phyloP scores from a whole-genome alignment of 2,113 vertebrate species.

The Nycticebus coucang region DNA sequence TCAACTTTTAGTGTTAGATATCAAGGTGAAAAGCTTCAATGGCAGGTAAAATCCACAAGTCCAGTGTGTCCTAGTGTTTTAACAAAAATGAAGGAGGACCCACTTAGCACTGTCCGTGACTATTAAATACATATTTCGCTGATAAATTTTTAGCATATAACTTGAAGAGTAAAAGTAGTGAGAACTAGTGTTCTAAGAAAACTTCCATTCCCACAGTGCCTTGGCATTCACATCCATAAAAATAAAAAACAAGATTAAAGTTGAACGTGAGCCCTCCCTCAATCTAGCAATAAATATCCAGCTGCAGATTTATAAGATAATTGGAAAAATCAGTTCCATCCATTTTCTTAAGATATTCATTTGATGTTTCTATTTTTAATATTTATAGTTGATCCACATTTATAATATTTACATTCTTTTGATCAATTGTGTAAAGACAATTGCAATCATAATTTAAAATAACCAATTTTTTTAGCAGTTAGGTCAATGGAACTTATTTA shows the following conservation, averaged over 20 bases:
- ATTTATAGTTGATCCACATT: background rate
- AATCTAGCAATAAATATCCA: background rate
- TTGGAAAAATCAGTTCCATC: background rate
- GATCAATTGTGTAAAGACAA: background rate
- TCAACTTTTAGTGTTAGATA: background rate
- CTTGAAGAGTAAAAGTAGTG: background rate
- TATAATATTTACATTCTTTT: background rate
- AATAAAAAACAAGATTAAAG: background rate
- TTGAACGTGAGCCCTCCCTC: background rate
- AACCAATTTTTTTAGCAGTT: constrained; percentile 1
- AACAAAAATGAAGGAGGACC: background rate
- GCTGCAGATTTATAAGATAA: background rate
- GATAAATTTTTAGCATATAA: background rate
- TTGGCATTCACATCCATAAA: background rate
- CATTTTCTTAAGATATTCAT: background rate
- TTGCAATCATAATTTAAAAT: background rate
- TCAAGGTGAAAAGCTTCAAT: background rate
- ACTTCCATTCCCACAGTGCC: background rate
- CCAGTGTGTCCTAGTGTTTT: background rate
- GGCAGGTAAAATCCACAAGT: background rate
- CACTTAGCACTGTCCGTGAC: background rate
- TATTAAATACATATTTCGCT: background rate
- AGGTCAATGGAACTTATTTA: constrained; percentile 23
- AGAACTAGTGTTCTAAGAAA: background rate
- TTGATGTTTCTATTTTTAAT: background rate